Evolutionary conservation across 2,113 vertebrate genomes (phyloP).

Genomic region (Caloenas nicobarica): DNA sequence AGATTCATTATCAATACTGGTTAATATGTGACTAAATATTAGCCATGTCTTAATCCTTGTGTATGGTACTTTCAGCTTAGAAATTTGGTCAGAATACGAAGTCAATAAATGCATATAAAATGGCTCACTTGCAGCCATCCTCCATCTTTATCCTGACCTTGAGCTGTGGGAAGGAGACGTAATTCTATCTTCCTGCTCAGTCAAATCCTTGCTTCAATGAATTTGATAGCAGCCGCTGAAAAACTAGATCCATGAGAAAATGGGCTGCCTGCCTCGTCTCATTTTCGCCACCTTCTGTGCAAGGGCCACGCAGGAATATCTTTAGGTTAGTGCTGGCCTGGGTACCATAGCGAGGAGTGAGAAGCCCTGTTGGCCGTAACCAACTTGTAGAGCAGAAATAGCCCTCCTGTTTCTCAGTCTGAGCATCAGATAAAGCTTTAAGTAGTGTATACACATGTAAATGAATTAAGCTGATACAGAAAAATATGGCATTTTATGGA

Average conservation of each 20-base stretch:
- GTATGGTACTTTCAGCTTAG: neutral
- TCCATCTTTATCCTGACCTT: conserved; percentile 58
- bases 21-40: neutral
- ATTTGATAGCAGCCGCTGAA: conserved; percentile 60
- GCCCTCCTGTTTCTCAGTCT: neutral
- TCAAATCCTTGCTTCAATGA: conserved; percentile 68
- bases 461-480: neutral
- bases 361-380: neutral
- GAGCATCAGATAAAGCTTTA: neutral
- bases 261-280: neutral
- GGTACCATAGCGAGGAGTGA: neutral
- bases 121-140: neutral
- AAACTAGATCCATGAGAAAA: conserved; percentile 70
- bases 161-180: conserved; percentile 53
- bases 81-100: neutral
- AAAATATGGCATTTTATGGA: neutral
- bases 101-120: neutral
- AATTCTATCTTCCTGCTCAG: conserved; percentile 56
- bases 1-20: neutral
- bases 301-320: neutral
- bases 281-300: neutral
- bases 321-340: neutral
- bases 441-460: neutral
- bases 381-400: neutral
- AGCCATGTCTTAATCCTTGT: neutral